A percentile compares a stretch with the other conserved stretches of the same genome.
These are phyloP conservation scores for Diceros bicornis DNA, from an alignment of 2,797 vertebrate species.

Conservation along the genomic window DNA sequence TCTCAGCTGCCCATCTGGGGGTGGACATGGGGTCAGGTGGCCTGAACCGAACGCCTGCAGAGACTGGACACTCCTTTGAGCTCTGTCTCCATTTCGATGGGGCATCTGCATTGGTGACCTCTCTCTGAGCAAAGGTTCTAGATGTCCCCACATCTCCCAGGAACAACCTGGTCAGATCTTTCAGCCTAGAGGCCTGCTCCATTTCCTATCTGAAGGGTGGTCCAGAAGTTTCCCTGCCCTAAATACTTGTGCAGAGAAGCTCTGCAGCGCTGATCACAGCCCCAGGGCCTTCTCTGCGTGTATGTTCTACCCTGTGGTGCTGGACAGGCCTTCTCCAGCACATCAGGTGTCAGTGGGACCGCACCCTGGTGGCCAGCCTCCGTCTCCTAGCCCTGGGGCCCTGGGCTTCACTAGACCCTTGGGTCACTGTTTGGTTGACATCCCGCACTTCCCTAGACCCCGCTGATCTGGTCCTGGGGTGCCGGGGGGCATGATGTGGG, in stretches of 20 bases:
- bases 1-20: rapidly evolving
- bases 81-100: rapidly evolving
- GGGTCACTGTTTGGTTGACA: rapidly evolving
- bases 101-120: rapidly evolving
- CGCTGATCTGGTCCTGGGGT: background rate
- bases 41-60: background rate
- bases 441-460: rapidly evolving
- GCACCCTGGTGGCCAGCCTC: rapidly evolving
- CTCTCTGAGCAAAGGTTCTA: background rate
- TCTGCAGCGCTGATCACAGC: background rate
- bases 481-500: rapidly evolving
- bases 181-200: background rate
- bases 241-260: rapidly evolving
- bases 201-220: background rate
- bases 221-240: background rate
- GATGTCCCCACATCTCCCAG: background rate
- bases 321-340: rapidly evolving
- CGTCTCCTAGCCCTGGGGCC: background rate
- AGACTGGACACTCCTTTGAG: background rate
- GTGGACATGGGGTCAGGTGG: rapidly evolving
- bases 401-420: rapidly evolving
- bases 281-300: background rate
- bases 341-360: too few species aligned
- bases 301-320: background rate
- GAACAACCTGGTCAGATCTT: background rate